Base-by-base conservation (phyloP, 2,888 invertebrate genomes). In the Drosophila paranaensis region DNA sequence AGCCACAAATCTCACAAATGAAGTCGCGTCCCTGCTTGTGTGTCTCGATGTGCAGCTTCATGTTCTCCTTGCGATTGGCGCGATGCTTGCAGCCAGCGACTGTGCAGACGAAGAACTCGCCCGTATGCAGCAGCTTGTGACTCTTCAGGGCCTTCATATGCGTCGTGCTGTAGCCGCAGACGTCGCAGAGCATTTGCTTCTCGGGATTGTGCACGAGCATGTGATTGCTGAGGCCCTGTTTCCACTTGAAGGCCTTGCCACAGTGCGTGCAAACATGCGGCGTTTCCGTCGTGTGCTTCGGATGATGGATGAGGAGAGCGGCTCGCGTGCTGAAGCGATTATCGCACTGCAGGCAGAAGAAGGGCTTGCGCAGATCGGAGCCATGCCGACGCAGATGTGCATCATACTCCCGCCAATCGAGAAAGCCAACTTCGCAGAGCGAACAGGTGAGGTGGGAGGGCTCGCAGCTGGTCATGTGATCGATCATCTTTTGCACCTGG, bases 1-100 rank as follows among this genome's bases (percentile, higher is more conserved):
- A 93, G 6, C 94, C 94, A 79, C 94, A 94, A 6, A 94, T 91
- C 73, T 94, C 94, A 83, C 94, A 94, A 57, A 94, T 94, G 71
- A 94, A 94, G 1, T 94, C 93, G 25, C 93, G 93, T 43, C 94
- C 94, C 61, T 94, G 93, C 5, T 93, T 94, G 71, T 94, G 94
- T 0, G 94, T 94, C 48, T 93, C 92, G 74, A 94, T 92, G 74
- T 94, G 94, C 42, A 94, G 92, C 74, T 94, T 94, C 54, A 94
- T 91, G 77, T 94, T 94, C 75, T 94, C 94, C 66, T 93, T 93
- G n/a, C 94, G 93, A 66, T 93, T 93, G 0, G 94, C 93, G 0
- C 92, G 91, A 78, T 93, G 93, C 11, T 90, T 90, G 73, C 94
- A 94, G 2, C 93, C 94, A 1, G 92, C 88, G 60, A 92, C 90